phyloP scores from a whole-genome alignment of 2,113 vertebrate genomes.

The Odocoileus hemionus region DNA sequence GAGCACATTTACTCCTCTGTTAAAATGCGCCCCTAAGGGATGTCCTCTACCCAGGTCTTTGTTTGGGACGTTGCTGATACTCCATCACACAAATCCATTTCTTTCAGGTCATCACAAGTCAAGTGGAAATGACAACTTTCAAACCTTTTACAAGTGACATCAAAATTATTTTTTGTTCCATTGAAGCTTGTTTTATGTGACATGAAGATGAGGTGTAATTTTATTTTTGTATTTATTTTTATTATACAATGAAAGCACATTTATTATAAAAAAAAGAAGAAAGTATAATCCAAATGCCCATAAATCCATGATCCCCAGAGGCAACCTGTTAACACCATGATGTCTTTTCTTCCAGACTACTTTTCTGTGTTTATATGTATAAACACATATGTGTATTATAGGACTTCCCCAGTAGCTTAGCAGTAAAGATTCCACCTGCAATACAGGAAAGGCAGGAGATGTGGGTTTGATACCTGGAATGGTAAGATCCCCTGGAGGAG shows the following conservation, averaged over 20 bases:
- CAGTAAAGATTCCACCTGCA: background rate
- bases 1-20: background rate
- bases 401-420: background rate
- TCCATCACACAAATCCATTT: background rate
- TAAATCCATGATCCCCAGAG: background rate
- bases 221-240: background rate
- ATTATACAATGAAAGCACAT: background rate
- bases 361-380: conserved; percentile 1
- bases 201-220: background rate
- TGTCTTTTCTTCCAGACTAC: background rate
- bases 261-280: background rate
- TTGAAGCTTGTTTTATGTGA: background rate
- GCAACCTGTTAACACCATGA: background rate
- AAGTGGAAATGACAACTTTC: background rate
- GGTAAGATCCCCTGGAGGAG: background rate
- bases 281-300: background rate
- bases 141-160: background rate
- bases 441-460: background rate
- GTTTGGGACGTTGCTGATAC: background rate
- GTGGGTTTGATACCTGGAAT: background rate
- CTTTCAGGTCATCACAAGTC: background rate
- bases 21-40: background rate
- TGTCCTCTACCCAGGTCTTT: background rate
- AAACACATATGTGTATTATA: background rate
- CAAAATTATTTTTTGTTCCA: background rate